Evolutionary conservation across 2,797 vertebrate species (phyloP), one percentile per base, ranked within the genome.

Genomic region (Nannoperca obscura): DNA sequence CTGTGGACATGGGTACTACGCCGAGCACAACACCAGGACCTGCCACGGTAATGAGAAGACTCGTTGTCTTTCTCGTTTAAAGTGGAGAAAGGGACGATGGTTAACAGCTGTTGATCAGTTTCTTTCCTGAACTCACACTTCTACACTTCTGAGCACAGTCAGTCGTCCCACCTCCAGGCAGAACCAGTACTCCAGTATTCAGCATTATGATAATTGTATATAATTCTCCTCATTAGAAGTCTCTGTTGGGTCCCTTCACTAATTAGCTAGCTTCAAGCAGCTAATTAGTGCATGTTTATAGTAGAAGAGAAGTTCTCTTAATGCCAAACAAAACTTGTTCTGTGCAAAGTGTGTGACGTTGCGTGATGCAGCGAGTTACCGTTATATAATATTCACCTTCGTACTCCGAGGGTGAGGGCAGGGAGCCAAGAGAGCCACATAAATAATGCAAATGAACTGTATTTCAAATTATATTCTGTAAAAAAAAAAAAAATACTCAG

Each of bases 1-100:
- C 86, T 99, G 98, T 83, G 94, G 95, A 46, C 94, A 66, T 1
- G 96, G 96, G 49, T 96, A 95, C 91, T 95, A 96, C 9, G 81
- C 91, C 6, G 94, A 96, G 71, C 65, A 30, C 4, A 71, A 72
- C 84, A 96, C 87, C 49, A 93, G 95, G 60, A 89, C 83, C n/a
- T 99, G 98, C 87, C 76, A 95, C 71, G 96, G 98, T 98, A 91
- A 86, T 2, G 14, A 15, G 32, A 57, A 0, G 0, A 49, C 1
- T 46, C 38, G 19, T 8, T 2, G 19, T 44, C 0, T 4, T 57
- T 71, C 7, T n/a, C 6, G 40, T 3, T 13, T 32, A 12, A 34
- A 42, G 1, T 19, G 4, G 11, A 50, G 40, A 42, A 40, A 55
- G 20, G 49, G 9, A 12, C 0, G 4, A 27, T 7, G 9, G 54